Conservation (phyloP, 35 echinoderm and acorn worm species). For the Stichopus chloronotus region DNA sequence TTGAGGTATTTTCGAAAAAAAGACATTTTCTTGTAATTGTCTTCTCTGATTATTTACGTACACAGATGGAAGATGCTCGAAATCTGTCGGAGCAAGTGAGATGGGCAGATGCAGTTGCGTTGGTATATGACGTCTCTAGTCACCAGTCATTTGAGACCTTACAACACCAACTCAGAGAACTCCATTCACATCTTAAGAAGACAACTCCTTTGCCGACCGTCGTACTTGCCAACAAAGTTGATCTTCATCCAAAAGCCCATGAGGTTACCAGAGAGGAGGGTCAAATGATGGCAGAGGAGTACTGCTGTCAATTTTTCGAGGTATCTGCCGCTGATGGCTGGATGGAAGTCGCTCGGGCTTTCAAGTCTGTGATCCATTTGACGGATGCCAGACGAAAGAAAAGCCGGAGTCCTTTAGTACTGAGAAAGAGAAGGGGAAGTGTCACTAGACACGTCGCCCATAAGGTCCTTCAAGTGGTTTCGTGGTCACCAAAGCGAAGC, state of each 20-base stretch:
- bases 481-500: constrained; percentile 75
- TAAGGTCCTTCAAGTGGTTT: constrained; percentile 88
- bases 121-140: constrained; percentile 88
- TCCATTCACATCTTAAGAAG: constrained; percentile 66
- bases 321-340: constrained; percentile 87
- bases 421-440: constrained; percentile 81
- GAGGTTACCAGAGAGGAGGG: constrained; percentile 77
- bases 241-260: constrained; percentile 69
- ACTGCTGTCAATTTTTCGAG: constrained; percentile 92
- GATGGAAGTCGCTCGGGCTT: constrained; percentile 69
- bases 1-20: too few relatives aligned
- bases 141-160: constrained; percentile 72
- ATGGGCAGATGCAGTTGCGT: constrained; percentile 87
- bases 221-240: constrained; percentile 87
- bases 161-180: constrained; percentile 62
- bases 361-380: constrained; percentile 71
- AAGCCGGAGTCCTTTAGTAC: constrained; percentile 53
- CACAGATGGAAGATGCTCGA: constrained; percentile 63
- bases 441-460: constrained; percentile 86
- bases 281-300: constrained; percentile 74
- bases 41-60: constrained; percentile 5
- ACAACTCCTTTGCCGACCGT: constrained; percentile 73
- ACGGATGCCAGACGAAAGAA: constrained; percentile 61
- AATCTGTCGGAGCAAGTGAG: constrained; percentile 70
- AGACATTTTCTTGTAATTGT: too few relatives aligned